phyloP scores from a whole-genome alignment of 1,140 invertebrate genomes.

The Drosophila elegans region DNA sequence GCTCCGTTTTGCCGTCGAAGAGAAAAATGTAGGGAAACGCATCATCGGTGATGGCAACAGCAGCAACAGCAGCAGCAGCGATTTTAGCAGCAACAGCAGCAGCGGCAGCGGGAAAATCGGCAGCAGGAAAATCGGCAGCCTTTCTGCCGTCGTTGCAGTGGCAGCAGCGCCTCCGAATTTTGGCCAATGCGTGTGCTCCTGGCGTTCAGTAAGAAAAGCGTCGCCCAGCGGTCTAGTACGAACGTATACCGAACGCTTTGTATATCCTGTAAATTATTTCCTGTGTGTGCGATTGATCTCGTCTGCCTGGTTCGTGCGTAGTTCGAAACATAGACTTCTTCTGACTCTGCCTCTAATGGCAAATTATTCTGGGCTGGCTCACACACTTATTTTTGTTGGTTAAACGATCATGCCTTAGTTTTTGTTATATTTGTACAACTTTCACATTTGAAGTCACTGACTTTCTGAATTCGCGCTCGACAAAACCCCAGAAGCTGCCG shows the following conservation, averaged over 20 bases:
- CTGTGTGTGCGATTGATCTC: slow-evolving; percentile 73
- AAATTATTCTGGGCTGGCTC: slow-evolving; percentile 41
- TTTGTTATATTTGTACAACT: slow-evolving; percentile 16
- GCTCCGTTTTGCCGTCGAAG: slow-evolving; percentile 35
- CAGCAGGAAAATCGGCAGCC: slow-evolving; percentile 45
- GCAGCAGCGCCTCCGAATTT: slow-evolving; percentile 65
- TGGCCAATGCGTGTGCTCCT: slow-evolving; percentile 80
- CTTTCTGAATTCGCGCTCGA: slow-evolving; percentile 54
- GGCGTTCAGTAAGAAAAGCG: slow-evolving; percentile 85
- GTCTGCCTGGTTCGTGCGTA: slow-evolving; percentile 68
- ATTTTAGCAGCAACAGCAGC: slow-evolving; percentile 1
- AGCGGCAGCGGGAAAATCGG: slow-evolving; percentile 34
- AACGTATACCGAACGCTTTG: slow-evolving; percentile 81
- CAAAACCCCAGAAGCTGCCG: slow-evolving; percentile 62
- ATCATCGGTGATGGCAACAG: slow-evolving; percentile 36
- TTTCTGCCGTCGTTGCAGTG: slow-evolving; percentile 57
- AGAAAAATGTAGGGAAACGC: slow-evolving; percentile 79
- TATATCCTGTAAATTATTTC: slow-evolving; percentile 58
- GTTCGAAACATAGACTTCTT: slow-evolving; percentile 41
- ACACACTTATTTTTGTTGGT: slow-evolving; percentile 6
- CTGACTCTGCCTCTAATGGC: slow-evolving; percentile 18
- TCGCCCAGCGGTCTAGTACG: slow-evolving; percentile 85
- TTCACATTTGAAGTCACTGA: slow-evolving; percentile 56
- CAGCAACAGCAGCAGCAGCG: slow-evolving; percentile 19
- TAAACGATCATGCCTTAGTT: neutral